phyloP scores from a whole-genome alignment of 2,797 vertebrate species.

The Pipistrellus kuhlii region DNA sequence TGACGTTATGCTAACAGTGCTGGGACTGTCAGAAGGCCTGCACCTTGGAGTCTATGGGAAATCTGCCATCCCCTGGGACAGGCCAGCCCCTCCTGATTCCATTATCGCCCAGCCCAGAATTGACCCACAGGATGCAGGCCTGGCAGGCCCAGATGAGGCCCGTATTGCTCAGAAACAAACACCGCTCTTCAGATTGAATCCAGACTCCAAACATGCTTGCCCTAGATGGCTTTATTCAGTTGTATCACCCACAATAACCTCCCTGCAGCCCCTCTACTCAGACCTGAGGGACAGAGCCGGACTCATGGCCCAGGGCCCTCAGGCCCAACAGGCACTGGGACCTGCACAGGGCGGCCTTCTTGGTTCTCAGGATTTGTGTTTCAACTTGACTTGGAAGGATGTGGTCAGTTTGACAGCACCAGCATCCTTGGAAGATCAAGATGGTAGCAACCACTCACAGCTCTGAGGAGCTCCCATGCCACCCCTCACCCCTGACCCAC shows the following conservation, averaged over 20 bases:
- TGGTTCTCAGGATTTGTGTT: neutral
- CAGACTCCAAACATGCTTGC: neutral
- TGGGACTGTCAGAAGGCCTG: neutral
- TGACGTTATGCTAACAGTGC: neutral
- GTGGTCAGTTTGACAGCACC: rapidly evolving
- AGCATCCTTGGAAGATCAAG: neutral
- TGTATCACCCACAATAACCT: neutral
- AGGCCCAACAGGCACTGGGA: neutral
- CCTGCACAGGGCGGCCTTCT: neutral
- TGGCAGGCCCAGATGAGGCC: neutral
- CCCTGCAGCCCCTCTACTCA: neutral
- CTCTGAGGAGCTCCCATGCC: neutral
- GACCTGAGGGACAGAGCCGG: neutral
- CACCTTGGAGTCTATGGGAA: neutral
- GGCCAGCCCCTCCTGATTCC: neutral
- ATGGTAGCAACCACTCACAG: neutral
- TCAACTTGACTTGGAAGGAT: neutral
- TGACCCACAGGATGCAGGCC: neutral
- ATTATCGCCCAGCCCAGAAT: neutral
- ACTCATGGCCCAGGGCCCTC: neutral
- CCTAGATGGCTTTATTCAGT: neutral
- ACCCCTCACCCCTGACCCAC: neutral
- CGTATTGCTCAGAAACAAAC: neutral
- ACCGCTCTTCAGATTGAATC: neutral
- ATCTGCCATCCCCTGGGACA: neutral